A percentile compares a stretch with the other conserved stretches of the same genome.
Conservation (phyloP, 1,140 invertebrate species). For the Heliconius hewitsoni region DNA sequence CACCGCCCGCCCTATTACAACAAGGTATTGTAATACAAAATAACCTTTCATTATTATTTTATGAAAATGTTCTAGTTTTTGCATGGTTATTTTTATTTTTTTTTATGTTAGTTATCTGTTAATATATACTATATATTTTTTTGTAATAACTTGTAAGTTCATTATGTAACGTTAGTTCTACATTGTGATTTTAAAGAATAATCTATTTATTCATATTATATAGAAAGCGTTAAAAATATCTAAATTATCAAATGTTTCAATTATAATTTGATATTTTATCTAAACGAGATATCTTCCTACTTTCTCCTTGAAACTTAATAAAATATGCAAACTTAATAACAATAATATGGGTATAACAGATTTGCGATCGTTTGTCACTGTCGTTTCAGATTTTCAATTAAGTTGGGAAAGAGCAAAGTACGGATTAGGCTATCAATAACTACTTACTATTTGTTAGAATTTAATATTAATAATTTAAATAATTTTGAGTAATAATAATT, state of each 20-base stretch:
- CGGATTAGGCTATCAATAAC: conserved; percentile 13
- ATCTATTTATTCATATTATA: too few relatives aligned
- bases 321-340: conserved; percentile 1
- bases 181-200: too few relatives aligned
- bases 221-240: too few relatives aligned
- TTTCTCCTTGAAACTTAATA: background rate
- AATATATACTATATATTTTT: too few relatives aligned
- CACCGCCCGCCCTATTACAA: conserved; percentile 67
- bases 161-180: too few relatives aligned
- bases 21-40: conserved; percentile 56
- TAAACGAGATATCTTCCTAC: background rate
- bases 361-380: conserved; percentile 9
- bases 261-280: background rate
- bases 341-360: conserved; percentile 1
- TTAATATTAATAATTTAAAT: background rate
- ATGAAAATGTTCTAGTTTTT: background rate
- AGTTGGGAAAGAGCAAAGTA: conserved; percentile 1
- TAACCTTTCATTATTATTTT: background rate
- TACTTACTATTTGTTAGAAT: background rate
- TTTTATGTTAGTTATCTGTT: background rate
- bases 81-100: background rate
- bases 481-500: background rate
- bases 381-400: conserved; percentile 5
- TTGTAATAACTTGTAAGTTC: too few relatives aligned
- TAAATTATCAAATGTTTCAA: too few relatives aligned